phyloP scores from a whole-genome alignment of 2,113 vertebrate genomes.

The Anoplopoma fimbria region DNA sequence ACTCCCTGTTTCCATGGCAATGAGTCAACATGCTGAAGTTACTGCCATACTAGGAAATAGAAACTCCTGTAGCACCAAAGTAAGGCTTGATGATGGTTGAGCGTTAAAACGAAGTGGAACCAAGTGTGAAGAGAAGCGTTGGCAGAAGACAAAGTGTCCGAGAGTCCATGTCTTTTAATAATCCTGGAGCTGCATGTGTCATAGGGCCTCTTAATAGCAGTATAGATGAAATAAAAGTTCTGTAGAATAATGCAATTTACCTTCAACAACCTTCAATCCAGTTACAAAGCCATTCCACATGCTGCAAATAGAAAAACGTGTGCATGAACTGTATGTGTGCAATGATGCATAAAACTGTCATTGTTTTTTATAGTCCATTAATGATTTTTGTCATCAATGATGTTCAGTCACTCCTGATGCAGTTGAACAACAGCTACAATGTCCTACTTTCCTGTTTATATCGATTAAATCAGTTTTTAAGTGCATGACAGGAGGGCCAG shows the following conservation, averaged over 20 bases:
- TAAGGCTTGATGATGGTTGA: slow-evolving; percentile 46
- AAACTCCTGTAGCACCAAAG: slow-evolving; percentile 41
- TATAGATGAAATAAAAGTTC: neutral
- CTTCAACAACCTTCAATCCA: neutral
- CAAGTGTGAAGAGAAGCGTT: slow-evolving; percentile 64
- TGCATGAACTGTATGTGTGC: neutral
- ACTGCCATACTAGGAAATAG: slow-evolving; percentile 74
- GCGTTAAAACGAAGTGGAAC: slow-evolving; percentile 65
- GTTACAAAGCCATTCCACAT: too few relatives aligned
- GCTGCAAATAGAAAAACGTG: neutral
- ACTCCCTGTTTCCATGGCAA: slow-evolving; percentile 62
- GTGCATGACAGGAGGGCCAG: neutral
- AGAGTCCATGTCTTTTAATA: neutral
- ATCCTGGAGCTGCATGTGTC: slow-evolving; percentile 15
- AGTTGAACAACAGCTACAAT: neutral
- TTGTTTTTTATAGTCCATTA: neutral
- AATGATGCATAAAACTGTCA: neutral
- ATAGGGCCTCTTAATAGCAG: neutral
- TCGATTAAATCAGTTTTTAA: neutral
- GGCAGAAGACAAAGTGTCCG: neutral
- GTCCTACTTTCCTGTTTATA: neutral
- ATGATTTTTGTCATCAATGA: neutral
- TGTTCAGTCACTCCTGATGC: neutral
- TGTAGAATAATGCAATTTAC: neutral
- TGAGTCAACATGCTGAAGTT: slow-evolving; percentile 33